phyloP scores from a whole-genome alignment of 2,797 vertebrate species.

The Neosilurus mollespiculum region DNA sequence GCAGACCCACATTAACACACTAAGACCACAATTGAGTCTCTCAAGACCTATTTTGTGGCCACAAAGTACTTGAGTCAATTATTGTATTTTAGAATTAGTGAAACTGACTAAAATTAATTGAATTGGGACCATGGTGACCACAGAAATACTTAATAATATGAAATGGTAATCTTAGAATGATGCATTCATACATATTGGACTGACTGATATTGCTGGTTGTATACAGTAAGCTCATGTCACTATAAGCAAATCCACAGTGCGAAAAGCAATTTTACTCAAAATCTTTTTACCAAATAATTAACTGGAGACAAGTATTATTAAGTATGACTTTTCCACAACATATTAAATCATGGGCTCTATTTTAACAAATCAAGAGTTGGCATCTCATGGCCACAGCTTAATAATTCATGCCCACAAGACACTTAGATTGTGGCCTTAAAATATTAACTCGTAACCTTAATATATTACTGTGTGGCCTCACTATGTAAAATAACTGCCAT shows the following conservation, averaged over 20 bases:
- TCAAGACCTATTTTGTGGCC: conserved; percentile 1
- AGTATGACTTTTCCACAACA: neutral
- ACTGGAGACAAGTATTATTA: neutral
- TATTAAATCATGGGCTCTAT: neutral
- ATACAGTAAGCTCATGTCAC: neutral
- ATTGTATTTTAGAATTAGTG: neutral
- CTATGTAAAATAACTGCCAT: neutral
- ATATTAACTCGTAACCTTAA: neutral
- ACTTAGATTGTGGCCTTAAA: neutral
- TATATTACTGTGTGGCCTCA: neutral
- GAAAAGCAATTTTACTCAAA: neutral
- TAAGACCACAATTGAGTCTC: neutral
- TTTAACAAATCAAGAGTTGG: neutral
- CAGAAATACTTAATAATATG: neutral
- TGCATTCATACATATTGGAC: neutral
- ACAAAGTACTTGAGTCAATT: neutral
- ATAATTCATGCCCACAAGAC: neutral
- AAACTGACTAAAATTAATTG: neutral
- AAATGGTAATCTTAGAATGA: neutral
- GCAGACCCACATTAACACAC: neutral
- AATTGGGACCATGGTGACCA: neutral
- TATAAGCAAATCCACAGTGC: neutral
- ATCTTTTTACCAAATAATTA: neutral
- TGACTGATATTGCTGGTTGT: neutral
- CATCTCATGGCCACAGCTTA: neutral